These are phyloP conservation scores for Tholera decimalis DNA, from an alignment of 2,888 invertebrate genomes.

Conservation along the genomic window DNA sequence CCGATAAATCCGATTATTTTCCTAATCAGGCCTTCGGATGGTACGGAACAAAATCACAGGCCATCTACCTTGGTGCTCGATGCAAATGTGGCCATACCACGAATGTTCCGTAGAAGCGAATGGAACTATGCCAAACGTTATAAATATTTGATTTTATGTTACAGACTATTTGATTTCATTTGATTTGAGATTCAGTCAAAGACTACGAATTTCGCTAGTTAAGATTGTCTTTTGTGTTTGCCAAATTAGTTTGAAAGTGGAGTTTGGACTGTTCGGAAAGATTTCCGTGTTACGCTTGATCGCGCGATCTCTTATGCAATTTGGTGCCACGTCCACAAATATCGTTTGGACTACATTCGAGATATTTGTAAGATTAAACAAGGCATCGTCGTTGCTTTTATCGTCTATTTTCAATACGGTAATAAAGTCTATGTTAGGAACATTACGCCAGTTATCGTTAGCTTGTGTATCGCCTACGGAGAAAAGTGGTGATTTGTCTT, in stretches of 20 bases:
- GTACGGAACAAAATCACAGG: slow-evolving; percentile 43
- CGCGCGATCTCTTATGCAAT: slow-evolving; percentile 34
- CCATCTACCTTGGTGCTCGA: slow-evolving; percentile 60
- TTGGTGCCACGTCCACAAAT: slow-evolving; percentile 19
- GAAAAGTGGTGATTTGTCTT: slow-evolving; percentile 35
- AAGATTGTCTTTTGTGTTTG: slow-evolving; percentile 58
- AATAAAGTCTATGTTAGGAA: slow-evolving; percentile 31
- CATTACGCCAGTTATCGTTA: slow-evolving; percentile 51
- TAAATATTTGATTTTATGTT: slow-evolving; percentile 79
- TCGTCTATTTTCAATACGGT: slow-evolving; percentile 31
- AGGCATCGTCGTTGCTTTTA: slow-evolving; percentile 38
- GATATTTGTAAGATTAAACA: slow-evolving; percentile 37
- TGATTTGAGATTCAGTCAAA: slow-evolving; percentile 62
- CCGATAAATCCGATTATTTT: slow-evolving; percentile 50
- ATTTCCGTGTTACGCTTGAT: slow-evolving; percentile 33
- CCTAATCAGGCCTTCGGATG: slow-evolving; percentile 45
- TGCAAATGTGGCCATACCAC: slow-evolving; percentile 58
- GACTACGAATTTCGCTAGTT: slow-evolving; percentile 52
- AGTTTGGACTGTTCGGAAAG: slow-evolving; percentile 10
- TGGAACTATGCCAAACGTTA: slow-evolving; percentile 77
- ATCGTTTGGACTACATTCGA: slow-evolving; percentile 20
- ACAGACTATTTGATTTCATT: slow-evolving; percentile 72
- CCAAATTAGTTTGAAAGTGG: slow-evolving; percentile 58
- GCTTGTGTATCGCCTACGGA: slow-evolving; percentile 47
- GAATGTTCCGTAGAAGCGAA: slow-evolving; percentile 50